Conservation (phyloP, 2,113 vertebrate genomes). For the Zingel zingel region DNA sequence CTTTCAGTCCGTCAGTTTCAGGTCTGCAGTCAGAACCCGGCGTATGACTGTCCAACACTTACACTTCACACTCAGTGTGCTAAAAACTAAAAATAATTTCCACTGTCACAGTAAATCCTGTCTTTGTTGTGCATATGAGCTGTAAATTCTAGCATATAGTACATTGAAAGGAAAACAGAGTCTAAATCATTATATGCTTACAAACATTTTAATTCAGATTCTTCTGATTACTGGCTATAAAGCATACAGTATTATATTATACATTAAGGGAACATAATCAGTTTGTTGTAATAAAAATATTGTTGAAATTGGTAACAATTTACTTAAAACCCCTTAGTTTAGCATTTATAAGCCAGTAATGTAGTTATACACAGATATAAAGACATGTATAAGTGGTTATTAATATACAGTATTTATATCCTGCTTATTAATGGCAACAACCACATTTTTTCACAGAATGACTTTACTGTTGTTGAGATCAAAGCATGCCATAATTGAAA, state of each 20-base stretch:
- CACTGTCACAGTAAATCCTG: neutral
- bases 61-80: neutral
- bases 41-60: neutral
- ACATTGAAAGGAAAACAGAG: neutral
- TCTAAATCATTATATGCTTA: neutral
- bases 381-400: neutral
- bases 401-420: neutral
- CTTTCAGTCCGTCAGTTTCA: constrained; percentile 36
- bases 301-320: neutral
- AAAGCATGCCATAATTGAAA: neutral
- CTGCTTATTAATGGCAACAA: neutral
- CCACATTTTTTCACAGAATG: neutral
- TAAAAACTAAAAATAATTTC: constrained; percentile 3
- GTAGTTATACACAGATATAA: neutral
- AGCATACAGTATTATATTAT: neutral
- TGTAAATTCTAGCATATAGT: neutral
- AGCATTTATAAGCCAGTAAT: neutral
- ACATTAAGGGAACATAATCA: neutral
- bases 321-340: neutral
- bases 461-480: neutral
- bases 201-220: too few species aligned
- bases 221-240: too few species aligned
- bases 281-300: neutral
- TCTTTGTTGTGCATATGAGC: neutral
- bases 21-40: neutral